Conservation (phyloP, 2,797 vertebrate genomes). For the Thunnus albacares region DNA sequence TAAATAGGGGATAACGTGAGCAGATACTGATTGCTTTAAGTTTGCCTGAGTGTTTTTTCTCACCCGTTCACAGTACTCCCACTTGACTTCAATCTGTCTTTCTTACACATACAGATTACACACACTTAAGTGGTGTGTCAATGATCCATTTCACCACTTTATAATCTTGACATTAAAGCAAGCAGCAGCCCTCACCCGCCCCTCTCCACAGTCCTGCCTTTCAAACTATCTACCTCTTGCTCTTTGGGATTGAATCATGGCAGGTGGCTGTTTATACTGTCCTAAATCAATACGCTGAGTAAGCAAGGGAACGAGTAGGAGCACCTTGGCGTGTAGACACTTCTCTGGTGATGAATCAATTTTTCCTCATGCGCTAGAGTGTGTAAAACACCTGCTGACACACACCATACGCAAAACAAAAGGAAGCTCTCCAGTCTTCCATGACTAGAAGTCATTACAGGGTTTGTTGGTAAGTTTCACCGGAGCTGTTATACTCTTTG, state of each 20-base stretch:
- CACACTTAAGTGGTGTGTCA: neutral
- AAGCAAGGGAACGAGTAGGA: conserved; percentile 38
- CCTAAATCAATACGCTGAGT: conserved; percentile 65
- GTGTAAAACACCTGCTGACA: conserved; percentile 61
- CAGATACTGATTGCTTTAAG: neutral
- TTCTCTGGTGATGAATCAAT: conserved; percentile 57
- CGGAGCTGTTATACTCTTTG: conserved; percentile 55
- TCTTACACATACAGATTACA: conserved; percentile 9
- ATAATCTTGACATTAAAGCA: conserved; percentile 33
- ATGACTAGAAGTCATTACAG: conserved; percentile 43
- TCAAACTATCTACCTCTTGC: conserved; percentile 4
- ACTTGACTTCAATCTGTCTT: conserved; percentile 4
- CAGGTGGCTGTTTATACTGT: conserved; percentile 34
- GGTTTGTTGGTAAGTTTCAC: conserved; percentile 53
- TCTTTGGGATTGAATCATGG: conserved; percentile 28
- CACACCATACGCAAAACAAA: conserved; percentile 45
- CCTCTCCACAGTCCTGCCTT: conserved; percentile 4
- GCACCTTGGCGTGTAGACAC: conserved; percentile 42
- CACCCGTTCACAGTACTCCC: neutral
- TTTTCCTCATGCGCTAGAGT: conserved; percentile 41
- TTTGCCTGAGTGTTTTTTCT: conserved; percentile 3
- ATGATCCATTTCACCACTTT: conserved; percentile 24
- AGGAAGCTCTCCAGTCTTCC: conserved; percentile 22
- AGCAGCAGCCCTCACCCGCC: neutral
- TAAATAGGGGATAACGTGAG: neutral